Evolutionary conservation across 2,113 vertebrate genomes (phyloP), one percentile per base, ranked within the genome.

Genomic region (Planiliza haematocheilus): DNA sequence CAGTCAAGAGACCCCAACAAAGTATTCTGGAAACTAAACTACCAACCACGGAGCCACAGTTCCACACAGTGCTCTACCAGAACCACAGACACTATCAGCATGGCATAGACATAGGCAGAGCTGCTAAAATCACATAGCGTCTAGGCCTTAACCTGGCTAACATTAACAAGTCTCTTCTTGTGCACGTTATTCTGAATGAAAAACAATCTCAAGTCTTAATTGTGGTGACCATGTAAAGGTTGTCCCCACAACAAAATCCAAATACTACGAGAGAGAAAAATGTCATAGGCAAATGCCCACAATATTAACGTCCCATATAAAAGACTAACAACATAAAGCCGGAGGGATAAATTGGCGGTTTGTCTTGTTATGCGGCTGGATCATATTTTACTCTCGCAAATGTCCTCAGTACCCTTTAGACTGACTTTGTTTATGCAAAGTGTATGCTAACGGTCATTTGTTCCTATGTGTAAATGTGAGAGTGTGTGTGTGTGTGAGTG

Each of bases 381-480:
- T 81, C 43, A 51, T 78, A 81, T 79, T 80, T 80, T 66, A 71
- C 37, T 17, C 10, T 2, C 59, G 56, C 43, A 78, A 78, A 88
- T 70, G 66, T 74, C 43, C 79, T 51, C 64, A 21, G 16, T 50
- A 62, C 41, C 58, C 46, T 52, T 72, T 70, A n/a, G 34, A 53
- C 67, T 20, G 53, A 56, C 57, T 75, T 77, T 24, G 59, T 85
- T 83, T 70, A 86, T 87, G 80, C 72, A 74, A 77, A 87, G 68
- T 65, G 60, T 62, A 74, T 20, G 77, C 48, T 82, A 69, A 87
- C 84, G 62, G 36, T 39, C 30, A 79, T 67, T 74, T 21, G 50
- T 52, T 63, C 18, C 18, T 30, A 34, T 62, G 51, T 38, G 46
- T 18, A 16, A n/a, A 2, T 50, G 36, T 63, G 38, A 57, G n/a